Evolutionary conservation across 2,113 vertebrate genomes (phyloP).

Genomic region (Mus musculus): GRCm39 chr8:111548501-111549000

Average conservation of each 20-base stretch:
- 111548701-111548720: not conserved
- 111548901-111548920: not conserved
- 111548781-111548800: not conserved
- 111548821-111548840: not conserved
- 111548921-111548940: not conserved
- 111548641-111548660: conserved; percentile 23
- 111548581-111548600: too few species aligned
- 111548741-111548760: conserved; percentile 5
- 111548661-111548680: too few species aligned
- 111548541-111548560: not conserved
- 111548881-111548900: not conserved
- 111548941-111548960: not conserved
- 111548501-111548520: not conserved
- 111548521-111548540: not conserved
- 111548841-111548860: not conserved
- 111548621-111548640: not conserved
- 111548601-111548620: too few species aligned
- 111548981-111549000: not conserved
- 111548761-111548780: not conserved
- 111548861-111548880: conserved; percentile 20
- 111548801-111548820: not conserved
- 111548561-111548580: not conserved
- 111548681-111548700: not conserved
- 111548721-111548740: not conserved
- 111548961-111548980: not conserved